These are phyloP conservation scores for Brachylomia viminalis DNA, from an alignment of 2,888 invertebrate species.

Conservation along the genomic window DNA sequence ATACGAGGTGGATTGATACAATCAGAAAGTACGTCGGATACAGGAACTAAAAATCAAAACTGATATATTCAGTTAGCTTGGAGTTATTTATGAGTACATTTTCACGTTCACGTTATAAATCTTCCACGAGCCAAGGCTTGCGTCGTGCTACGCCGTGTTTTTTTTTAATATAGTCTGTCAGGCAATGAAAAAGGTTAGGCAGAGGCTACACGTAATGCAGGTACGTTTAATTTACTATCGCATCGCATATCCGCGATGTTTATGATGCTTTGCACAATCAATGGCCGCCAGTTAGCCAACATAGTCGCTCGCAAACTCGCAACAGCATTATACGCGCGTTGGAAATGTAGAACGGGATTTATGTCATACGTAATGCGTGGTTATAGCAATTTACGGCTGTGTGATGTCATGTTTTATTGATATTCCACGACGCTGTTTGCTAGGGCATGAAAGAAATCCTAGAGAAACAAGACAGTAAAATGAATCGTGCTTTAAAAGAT, in stretches of 20 bases:
- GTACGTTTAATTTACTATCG: constrained; percentile 63
- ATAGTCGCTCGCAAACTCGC: constrained; percentile 57
- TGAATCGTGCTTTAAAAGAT: constrained; percentile 23
- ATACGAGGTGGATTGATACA: background rate
- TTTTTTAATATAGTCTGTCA: constrained; percentile 41
- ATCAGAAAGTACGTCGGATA: background rate
- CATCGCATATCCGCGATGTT: constrained; percentile 65
- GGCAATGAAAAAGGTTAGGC: constrained; percentile 60
- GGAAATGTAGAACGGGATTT: constrained; percentile 69
- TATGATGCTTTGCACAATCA: constrained; percentile 66
- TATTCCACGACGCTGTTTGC: constrained; percentile 39
- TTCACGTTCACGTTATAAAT: constrained; percentile 52
- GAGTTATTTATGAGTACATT: constrained; percentile 42
- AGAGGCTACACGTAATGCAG: constrained; percentile 53
- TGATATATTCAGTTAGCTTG: constrained; percentile 21
- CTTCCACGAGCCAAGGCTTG: constrained; percentile 57
- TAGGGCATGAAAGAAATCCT: constrained; percentile 12
- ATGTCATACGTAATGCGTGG: constrained; percentile 61
- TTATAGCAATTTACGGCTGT: constrained; percentile 52
- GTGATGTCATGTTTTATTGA: constrained; percentile 61
- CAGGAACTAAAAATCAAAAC: constrained; percentile 42
- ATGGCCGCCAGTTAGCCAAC: constrained; percentile 62
- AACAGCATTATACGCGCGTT: constrained; percentile 56
- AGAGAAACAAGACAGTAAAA: constrained; percentile 7
- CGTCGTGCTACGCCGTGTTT: constrained; percentile 32